Conservation (phyloP, 2,113 vertebrate species). For the rabbit (Oryctolagus cuniculus) region DNA sequence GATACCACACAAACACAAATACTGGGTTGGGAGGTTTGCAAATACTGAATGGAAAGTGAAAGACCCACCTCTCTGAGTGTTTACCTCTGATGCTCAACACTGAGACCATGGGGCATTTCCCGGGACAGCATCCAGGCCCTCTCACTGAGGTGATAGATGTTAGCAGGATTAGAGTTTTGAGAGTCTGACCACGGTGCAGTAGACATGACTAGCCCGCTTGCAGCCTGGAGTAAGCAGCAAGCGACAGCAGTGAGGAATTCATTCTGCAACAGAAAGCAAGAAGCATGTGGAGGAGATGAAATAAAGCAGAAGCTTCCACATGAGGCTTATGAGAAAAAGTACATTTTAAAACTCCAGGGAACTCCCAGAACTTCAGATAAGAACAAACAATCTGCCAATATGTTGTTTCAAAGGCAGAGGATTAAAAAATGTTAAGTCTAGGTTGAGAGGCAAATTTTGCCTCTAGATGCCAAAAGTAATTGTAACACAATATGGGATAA, state of each 20-base stretch:
- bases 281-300: background rate
- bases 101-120: background rate
- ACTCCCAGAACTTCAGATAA: slow-evolving; percentile 62
- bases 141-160: slow-evolving; percentile 19
- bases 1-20: background rate
- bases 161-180: slow-evolving; percentile 18
- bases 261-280: slow-evolving; percentile 43
- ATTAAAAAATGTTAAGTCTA: slow-evolving; percentile 67
- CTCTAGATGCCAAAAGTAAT: slow-evolving; percentile 77
- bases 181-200: background rate
- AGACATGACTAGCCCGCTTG: background rate
- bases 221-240: background rate
- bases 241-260: slow-evolving; percentile 15
- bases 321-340: slow-evolving; percentile 59
- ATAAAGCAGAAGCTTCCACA: slow-evolving; percentile 61
- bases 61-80: background rate
- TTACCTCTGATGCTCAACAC: background rate
- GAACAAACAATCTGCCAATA: slow-evolving; percentile 71
- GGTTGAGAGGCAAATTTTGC: slow-evolving; percentile 71
- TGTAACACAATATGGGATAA: slow-evolving; percentile 66
- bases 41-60: background rate
- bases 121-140: background rate
- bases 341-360: slow-evolving; percentile 63
- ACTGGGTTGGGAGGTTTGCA: background rate
- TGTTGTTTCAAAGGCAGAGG: slow-evolving; percentile 68